Evolutionary conservation across 2,113 vertebrate genomes (phyloP), one percentile per base, ranked within the genome.

Genomic region (pig (Sus scrofa)): DNA sequence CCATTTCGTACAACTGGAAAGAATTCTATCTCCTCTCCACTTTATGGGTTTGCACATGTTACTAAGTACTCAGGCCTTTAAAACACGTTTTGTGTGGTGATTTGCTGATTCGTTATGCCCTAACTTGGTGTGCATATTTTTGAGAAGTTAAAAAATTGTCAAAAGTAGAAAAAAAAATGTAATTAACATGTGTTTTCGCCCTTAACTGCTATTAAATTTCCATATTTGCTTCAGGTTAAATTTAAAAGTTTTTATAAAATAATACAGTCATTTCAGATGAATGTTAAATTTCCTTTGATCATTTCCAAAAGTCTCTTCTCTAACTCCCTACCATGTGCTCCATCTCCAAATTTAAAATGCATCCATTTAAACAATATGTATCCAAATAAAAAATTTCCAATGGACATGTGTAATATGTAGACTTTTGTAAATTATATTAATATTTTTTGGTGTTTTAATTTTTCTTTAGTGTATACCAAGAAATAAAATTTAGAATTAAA

Each of bases 1-100:
- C 86, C 12, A 4, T 97, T 98, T 98, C 70, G 70, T 97, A 95
- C 86, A 97, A 96, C 89, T 98, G 89, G 70, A 97, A 98, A 97
- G 63, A 97, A 95, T 97, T 96, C 70, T 24, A 22, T 85, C 22
- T 97, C 6, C 60, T 95, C 44, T 96, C 50, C 91, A 56, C 70
- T 95, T 77, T 79, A 58, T 75, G 81, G 44, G n/a, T 83, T 96
- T 97, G 68, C 78, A 84, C 67, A 71, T 92, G 89, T 70, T 96
- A 73, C 71, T 97, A 94, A 97, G 83, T 50, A 78, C 65, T 96
- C n/a, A 50, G 87, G n/a, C 62, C 84, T 88, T 84, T 75, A 95
- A 95, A 78, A 84, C 26, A 62, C 1, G 54, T 58, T 82, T 63
- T 91, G 20, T 91, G 20, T 90, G 70, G 26, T 3, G 44, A 19